A percentile compares a stretch with the other conserved stretches of the same genome.
phyloP scores from a whole-genome alignment of 1,140 invertebrate genomes.

The Branchinecta lindahli region DNA sequence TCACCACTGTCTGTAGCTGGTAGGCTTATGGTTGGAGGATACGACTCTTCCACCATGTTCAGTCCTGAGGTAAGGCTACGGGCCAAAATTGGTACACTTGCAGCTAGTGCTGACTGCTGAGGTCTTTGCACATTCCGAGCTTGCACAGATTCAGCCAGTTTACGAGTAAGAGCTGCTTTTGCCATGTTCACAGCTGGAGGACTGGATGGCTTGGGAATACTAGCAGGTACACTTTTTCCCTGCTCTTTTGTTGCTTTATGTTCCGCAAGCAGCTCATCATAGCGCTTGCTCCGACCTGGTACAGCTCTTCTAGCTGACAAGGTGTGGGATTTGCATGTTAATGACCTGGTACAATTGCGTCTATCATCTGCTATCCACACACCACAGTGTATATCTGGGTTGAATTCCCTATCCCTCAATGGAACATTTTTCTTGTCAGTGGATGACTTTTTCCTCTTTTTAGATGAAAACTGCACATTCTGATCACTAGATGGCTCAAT shows the following conservation, averaged over 20 bases:
- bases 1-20: slow-evolving; percentile 2
- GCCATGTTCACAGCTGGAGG: not conserved
- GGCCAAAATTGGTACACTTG: not conserved
- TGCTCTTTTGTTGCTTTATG: slow-evolving; percentile 48
- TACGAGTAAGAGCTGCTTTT: not conserved
- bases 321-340: slow-evolving; percentile 69
- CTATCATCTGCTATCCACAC: slow-evolving; percentile 47
- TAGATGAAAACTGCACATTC: slow-evolving; percentile 15
- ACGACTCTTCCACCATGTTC: not conserved
- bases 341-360: slow-evolving; percentile 54
- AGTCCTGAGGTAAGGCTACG: not conserved
- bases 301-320: slow-evolving; percentile 50
- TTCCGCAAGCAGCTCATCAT: slow-evolving; percentile 59
- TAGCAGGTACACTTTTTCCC: slow-evolving; percentile 27
- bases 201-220: slow-evolving; percentile 11
- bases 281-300: slow-evolving; percentile 52
- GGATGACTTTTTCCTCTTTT: slow-evolving; percentile 25
- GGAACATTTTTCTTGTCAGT: slow-evolving; percentile 32
- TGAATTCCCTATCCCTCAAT: slow-evolving; percentile 54
- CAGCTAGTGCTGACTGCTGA: not conserved
- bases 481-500: not conserved
- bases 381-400: slow-evolving; percentile 64
- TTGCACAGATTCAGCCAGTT: not conserved
- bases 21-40: not conserved
- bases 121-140: not conserved